Conservation (phyloP, 2,797 vertebrate genomes). For the Hippopotamyrus pictus region DNA sequence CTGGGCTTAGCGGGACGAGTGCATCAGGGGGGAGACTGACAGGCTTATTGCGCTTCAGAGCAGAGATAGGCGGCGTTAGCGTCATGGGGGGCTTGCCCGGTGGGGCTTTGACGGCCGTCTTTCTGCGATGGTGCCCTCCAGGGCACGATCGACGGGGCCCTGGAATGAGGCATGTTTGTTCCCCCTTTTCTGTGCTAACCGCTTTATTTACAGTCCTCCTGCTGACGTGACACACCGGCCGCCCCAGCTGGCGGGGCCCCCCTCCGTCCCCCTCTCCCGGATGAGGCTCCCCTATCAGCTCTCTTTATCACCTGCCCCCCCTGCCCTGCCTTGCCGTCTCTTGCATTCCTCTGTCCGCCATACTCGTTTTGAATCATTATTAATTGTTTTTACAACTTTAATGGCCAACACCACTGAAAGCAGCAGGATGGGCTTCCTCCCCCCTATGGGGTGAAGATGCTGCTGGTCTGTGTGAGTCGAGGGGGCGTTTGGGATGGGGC, state of each 20-base stretch:
- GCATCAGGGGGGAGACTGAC: background rate
- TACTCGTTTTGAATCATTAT: background rate
- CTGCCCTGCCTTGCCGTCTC: background rate
- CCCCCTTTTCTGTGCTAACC: conserved; percentile 13
- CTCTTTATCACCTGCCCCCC: background rate
- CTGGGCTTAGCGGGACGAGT: conserved; percentile 45
- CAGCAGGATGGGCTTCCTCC: background rate
- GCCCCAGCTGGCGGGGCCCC: conserved; percentile 48
- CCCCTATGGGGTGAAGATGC: background rate
- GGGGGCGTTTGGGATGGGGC: background rate
- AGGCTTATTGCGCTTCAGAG: background rate
- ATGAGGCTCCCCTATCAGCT: background rate
- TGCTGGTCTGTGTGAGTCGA: background rate
- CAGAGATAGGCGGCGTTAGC: conserved; percentile 23
- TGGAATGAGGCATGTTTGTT: conserved; percentile 24
- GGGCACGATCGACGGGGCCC: conserved; percentile 8
- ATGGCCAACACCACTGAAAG: background rate
- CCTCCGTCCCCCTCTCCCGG: conserved; percentile 20
- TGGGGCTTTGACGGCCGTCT: conserved; percentile 30
- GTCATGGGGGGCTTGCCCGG: conserved; percentile 8
- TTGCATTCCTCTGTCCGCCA: background rate
- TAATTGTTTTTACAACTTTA: background rate
- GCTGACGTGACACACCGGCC: conserved; percentile 43
- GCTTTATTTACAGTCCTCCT: conserved; percentile 18
- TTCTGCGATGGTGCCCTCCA: background rate